These are phyloP conservation scores for Pocota personata DNA, from an alignment of 2,888 invertebrate species.

Conservation along the genomic window DNA sequence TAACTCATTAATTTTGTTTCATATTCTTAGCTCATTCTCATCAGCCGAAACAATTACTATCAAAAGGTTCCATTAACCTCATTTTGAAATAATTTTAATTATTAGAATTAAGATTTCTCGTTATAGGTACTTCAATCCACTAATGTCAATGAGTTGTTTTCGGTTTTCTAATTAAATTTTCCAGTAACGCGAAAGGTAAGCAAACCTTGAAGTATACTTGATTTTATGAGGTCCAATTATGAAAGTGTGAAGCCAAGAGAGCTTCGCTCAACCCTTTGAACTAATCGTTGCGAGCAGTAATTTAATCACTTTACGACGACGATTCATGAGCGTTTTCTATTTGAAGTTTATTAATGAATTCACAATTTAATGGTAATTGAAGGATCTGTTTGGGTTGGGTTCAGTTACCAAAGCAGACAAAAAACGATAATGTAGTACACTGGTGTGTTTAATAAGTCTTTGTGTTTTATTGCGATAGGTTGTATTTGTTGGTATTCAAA, in stretches of 20 bases:
- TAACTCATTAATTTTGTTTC: not conserved
- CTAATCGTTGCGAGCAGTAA: slow-evolving; percentile 30
- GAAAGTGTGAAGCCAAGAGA: slow-evolving; percentile 29
- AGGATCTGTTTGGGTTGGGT: not conserved
- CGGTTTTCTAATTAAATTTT: slow-evolving; percentile 44
- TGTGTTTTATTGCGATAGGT: too few relatives aligned
- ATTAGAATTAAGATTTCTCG: slow-evolving; percentile 23
- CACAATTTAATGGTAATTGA: slow-evolving; percentile 11
- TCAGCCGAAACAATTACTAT: slow-evolving; percentile 8
- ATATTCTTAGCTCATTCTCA: too few relatives aligned
- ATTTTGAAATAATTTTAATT: slow-evolving; percentile 19
- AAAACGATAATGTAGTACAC: not conserved
- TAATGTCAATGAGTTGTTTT: slow-evolving; percentile 30
- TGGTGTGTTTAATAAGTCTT: too few relatives aligned
- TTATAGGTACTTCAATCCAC: slow-evolving; percentile 12
- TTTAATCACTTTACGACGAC: slow-evolving; percentile 29
- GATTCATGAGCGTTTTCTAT: slow-evolving; percentile 1
- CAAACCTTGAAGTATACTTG: slow-evolving; percentile 14
- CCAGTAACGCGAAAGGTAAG: slow-evolving; percentile 4
- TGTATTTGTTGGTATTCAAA: too few relatives aligned
- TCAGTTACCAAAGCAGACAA: not conserved
- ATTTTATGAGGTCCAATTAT: slow-evolving; percentile 26
- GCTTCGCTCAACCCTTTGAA: not conserved
- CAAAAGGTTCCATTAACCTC: slow-evolving; percentile 17
- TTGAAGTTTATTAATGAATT: not conserved